A percentile compares a stretch with the other conserved stretches of the same genome.
Conservation (phyloP, 2,797 vertebrate genomes). For the Eulemur rubriventer region DNA sequence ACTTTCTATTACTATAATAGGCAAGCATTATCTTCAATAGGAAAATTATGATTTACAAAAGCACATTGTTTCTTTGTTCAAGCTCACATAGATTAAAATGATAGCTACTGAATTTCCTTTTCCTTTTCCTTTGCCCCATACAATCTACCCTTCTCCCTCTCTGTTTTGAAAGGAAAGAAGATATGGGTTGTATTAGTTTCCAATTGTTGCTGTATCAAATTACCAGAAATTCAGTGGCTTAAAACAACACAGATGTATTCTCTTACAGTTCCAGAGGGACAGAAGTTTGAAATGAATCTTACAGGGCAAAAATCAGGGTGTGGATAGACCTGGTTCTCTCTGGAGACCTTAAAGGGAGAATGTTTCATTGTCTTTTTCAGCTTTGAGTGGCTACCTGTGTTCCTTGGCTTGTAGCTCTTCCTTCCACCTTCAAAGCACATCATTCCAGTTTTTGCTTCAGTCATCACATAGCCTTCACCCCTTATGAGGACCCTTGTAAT, state of each 20-base stretch:
- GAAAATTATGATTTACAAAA: conserved; percentile 28
- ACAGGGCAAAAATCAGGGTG: background rate
- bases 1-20: background rate
- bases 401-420: background rate
- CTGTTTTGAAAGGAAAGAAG: conserved; percentile 1
- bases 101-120: background rate
- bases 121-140: conserved; percentile 25
- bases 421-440: background rate
- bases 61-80: background rate
- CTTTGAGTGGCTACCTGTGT: background rate
- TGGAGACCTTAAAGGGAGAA: background rate
- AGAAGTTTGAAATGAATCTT: background rate
- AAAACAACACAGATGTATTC: background rate
- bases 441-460: background rate
- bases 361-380: background rate
- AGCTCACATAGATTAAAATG: background rate
- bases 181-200: background rate
- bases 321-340: background rate
- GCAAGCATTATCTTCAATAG: background rate
- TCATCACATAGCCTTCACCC: background rate
- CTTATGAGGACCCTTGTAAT: background rate
- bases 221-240: background rate
- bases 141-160: background rate
- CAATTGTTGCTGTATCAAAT: background rate
- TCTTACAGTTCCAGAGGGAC: background rate